These are phyloP conservation scores for Asteroscopus sphinx DNA, from an alignment of 2,888 invertebrate genomes.

Conservation along the genomic window DNA sequence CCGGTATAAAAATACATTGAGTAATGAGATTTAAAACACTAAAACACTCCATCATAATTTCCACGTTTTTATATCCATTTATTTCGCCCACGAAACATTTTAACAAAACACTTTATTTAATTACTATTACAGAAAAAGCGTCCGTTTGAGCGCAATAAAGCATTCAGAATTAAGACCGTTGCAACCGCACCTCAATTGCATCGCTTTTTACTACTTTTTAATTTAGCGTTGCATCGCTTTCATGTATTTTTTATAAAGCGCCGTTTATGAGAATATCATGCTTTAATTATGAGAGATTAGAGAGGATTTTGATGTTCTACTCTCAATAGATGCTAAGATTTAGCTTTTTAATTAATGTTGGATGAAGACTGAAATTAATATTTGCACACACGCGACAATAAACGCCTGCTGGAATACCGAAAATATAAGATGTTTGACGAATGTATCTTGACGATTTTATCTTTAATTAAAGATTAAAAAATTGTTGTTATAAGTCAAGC, in stretches of 20 bases:
- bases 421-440: too few relatives aligned
- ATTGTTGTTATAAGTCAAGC: too few relatives aligned
- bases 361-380: conserved; percentile 1
- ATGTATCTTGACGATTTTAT: too few relatives aligned
- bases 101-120: conserved; percentile 59
- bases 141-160: conserved; percentile 50
- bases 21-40: conserved; percentile 18
- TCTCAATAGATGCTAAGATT: too few relatives aligned
- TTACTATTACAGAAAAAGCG: conserved; percentile 37
- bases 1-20: background rate
- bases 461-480: too few relatives aligned
- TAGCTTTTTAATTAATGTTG: conserved; percentile 12
- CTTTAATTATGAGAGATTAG: conserved; percentile 44
- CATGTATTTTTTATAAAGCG: conserved; percentile 44
- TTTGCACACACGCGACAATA: too few relatives aligned
- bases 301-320: conserved; percentile 24
- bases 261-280: conserved; percentile 41
- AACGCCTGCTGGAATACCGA: too few relatives aligned
- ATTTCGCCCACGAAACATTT: conserved; percentile 35
- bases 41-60: conserved; percentile 37
- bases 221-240: conserved; percentile 47
- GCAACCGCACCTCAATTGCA: conserved; percentile 47
- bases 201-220: conserved; percentile 48
- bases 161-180: conserved; percentile 34
- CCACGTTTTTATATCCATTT: conserved; percentile 22